Evolutionary conservation across 2,888 invertebrate genomes (phyloP), one percentile per base, ranked within the genome.

Genomic region (Hipparchia semele): DNA sequence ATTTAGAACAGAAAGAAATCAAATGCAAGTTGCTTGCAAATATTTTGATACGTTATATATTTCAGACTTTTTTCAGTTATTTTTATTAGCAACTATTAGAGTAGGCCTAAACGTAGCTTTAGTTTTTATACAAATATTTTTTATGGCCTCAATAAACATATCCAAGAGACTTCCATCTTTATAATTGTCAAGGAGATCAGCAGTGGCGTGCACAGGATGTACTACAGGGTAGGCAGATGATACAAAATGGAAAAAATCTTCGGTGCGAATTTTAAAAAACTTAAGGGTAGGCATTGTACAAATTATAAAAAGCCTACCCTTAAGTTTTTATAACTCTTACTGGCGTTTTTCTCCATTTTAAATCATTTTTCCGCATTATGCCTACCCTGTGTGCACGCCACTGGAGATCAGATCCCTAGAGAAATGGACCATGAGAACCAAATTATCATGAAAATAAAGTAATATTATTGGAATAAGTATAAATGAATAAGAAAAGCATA

Each of bases 1-100:
- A 23, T 23, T 58, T 23, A 7, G 23, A 45, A 61, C 6, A 45
- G 6, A 12, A 45, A 13, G 13, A 61, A 61, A 61, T n/a, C 45
- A 39, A 53, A 33, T 65, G 12, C 51, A 64, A 49, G 23, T 46
- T 62, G n/a, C 45, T 61, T 64, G 64, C 51, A 33, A 51, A 53
- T 39, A 33, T 65, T 53, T 23, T 12, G 23, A 51, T 53, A 51
- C 9, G 10, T 59, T 10, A 39, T 65, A 10, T 62, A 62, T 62
- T 23, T 62, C 64, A 64, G 64, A 49, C 64, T 64, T 64, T 64
- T 8, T 53, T 65, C 10, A 53, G 6, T 53, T 1, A 51, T 64
- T 64, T 23, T 64, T 51, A 53, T 33, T 53, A 33, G 65, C 65
- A 65, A 65, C 33, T 6, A 53, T 51, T 12, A 53, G 23, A 51